Evolutionary conservation across 2,888 invertebrate species (phyloP).

Genomic region (Zaprionus obscuricornis): DNA sequence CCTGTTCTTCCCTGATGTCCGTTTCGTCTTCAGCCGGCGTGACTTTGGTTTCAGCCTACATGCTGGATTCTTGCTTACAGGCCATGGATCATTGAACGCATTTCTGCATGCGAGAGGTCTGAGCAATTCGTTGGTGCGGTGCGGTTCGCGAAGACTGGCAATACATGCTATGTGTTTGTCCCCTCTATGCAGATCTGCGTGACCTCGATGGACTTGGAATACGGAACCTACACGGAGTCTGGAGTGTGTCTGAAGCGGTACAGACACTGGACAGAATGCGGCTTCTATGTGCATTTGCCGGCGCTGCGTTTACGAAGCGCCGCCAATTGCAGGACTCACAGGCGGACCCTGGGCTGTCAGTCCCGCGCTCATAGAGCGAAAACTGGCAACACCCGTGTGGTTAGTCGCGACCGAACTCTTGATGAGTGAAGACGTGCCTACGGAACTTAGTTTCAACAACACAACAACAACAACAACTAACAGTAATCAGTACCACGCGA

Average conservation of each 20-base stretch:
- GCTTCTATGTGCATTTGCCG: too few species aligned
- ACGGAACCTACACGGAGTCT: neutral
- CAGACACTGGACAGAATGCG: too few species aligned
- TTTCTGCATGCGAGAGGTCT: neutral
- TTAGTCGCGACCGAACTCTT: too few species aligned
- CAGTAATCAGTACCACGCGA: too few species aligned
- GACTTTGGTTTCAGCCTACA: constrained; percentile 1
- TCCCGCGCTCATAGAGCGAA: too few species aligned
- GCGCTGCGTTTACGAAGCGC: too few species aligned
- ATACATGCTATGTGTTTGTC: constrained; percentile 1
- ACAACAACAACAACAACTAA: too few species aligned
- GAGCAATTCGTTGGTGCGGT: neutral
- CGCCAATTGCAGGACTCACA: too few species aligned
- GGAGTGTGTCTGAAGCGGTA: neutral
- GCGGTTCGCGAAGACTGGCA: neutral
- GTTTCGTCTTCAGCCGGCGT: neutral
- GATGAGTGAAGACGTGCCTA: too few species aligned
- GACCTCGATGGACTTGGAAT: neutral
- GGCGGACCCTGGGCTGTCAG: too few species aligned
- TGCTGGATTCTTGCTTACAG: neutral
- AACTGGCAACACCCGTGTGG: too few species aligned
- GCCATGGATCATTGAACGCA: neutral
- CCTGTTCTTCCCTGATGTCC: neutral
- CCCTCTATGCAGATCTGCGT: constrained; percentile 7
- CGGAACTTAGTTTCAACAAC: too few species aligned